A percentile compares a stretch with the other conserved stretches of the same genome.
Evolutionary conservation across 2,888 invertebrate species (phyloP).

Genomic region (Sphaeridia pumilis): DNA sequence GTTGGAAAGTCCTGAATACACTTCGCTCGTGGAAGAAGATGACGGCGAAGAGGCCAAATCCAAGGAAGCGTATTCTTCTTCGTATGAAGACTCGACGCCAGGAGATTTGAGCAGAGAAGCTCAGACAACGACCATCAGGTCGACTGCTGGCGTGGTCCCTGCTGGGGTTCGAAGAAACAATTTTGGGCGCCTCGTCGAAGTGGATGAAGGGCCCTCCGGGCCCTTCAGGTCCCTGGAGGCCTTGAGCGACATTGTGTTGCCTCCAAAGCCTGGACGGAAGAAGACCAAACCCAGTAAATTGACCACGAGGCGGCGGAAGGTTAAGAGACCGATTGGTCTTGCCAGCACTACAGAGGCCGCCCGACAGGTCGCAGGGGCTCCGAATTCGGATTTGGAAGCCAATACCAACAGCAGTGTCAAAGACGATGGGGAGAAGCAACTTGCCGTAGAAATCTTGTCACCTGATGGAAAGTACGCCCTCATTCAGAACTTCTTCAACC

Average conservation of each 20-base stretch:
- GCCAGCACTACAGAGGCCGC: conserved; percentile 17
- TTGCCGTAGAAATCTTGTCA: conserved; percentile 34
- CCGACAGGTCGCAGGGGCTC: conserved; percentile 14
- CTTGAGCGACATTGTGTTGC: background rate
- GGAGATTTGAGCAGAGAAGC: background rate
- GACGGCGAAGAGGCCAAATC: background rate
- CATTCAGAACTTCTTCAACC: conserved; percentile 66
- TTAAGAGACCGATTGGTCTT: conserved; percentile 26
- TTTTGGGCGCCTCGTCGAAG: background rate
- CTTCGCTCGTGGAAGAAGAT: conserved; percentile 2
- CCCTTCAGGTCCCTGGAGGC: background rate
- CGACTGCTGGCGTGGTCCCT: background rate
- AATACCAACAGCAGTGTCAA: conserved; percentile 11
- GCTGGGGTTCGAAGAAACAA: background rate
- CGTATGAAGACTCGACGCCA: background rate
- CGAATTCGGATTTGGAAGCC: conserved; percentile 20
- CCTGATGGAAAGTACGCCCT: conserved; percentile 78
- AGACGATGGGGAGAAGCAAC: conserved; percentile 30
- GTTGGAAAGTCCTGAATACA: background rate
- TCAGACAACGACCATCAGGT: background rate
- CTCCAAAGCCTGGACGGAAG: background rate
- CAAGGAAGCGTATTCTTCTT: background rate
- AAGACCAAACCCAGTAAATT: conserved; percentile 10
- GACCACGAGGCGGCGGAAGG: conserved; percentile 25
- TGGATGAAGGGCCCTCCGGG: background rate